Evolutionary conservation across 2,797 vertebrate species (phyloP), one percentile per base, ranked within the genome.

Genomic region (Neopelma chrysocephalum): DNA sequence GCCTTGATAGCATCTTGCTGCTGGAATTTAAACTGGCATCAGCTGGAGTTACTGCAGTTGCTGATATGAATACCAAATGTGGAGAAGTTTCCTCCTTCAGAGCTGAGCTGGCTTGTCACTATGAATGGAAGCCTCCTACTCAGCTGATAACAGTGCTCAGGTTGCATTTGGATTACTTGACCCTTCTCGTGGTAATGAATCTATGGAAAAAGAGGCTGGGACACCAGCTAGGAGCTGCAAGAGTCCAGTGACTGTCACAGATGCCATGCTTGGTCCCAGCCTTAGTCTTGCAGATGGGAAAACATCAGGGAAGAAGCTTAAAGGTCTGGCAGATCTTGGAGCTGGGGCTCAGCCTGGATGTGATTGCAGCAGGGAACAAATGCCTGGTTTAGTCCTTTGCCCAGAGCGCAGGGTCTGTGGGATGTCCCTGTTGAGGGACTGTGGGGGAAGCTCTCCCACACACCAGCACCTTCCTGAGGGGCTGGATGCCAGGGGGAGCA

Each of bases 1-100:
- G 91, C 60, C 75, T 73, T 76, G 96, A 95, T 89, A 93, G 88
- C 26, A 90, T 96, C 77, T 92, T 93, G 80, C 77, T 94, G 77
- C 91, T 96, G 92, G 88, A 96, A 92, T 90, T 93, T 56, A 87
- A 90, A 72, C 62, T 79, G 88, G 80, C 70, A 95, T 89, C 94
- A 89, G 88, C 92, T 93, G 86, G 86, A 91, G 81, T 43, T 88
- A 65, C 91, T 93, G 93, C 60, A 72, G 64, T 82, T 78, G 78
- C 93, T 94, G 90, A 79, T 97, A 50, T 34, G 92, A 95, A 96
- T 95, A 89, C 43, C 88, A 89, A 96, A 93, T 90, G 83, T 45
- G 89, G 91, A 72, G 66, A 90, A 61, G 43, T 38, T 94, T 95
- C 94, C 70, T 94, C 92, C 82, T 93, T 78, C 0, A 0, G 88